Evolutionary conservation across 92 coral and sea anemone genomes (phyloP).

Genomic region (Parazoanthus atlanticus): DNA sequence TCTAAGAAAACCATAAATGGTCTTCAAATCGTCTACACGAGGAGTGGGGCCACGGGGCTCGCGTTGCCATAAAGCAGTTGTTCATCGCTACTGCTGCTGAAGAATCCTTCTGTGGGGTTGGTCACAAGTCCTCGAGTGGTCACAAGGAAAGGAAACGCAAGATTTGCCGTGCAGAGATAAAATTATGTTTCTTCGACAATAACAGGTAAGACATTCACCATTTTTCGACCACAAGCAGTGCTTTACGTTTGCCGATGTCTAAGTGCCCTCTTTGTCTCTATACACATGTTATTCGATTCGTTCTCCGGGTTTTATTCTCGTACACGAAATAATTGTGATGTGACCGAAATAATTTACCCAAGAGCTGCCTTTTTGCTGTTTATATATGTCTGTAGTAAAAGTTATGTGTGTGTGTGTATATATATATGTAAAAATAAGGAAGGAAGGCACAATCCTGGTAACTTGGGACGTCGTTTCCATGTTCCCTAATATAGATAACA

Average conservation of each 20-base stretch:
- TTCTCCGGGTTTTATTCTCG: neutral
- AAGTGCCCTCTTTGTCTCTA: neutral
- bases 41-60: neutral
- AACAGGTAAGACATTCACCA: neutral
- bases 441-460: too few relatives aligned
- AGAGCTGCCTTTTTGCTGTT: too few relatives aligned
- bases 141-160: slow-evolving; percentile 39
- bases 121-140: neutral
- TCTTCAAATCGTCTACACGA: slow-evolving; percentile 1
- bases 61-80: neutral
- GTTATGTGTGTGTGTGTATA: too few relatives aligned
- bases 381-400: too few relatives aligned
- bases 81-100: neutral
- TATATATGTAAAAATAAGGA: too few relatives aligned
- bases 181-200: slow-evolving; percentile 26
- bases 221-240: too few relatives aligned
- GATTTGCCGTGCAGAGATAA: slow-evolving; percentile 33
- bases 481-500: too few relatives aligned
- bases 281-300: too few relatives aligned
- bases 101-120: neutral
- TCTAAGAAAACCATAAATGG: neutral
- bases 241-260: neutral
- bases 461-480: too few relatives aligned
- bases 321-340: neutral
- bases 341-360: too few relatives aligned